A percentile compares a stretch with the other conserved stretches of the same genome.
Conservation (phyloP, 2,113 vertebrate genomes). For the Electrona antarctica region DNA sequence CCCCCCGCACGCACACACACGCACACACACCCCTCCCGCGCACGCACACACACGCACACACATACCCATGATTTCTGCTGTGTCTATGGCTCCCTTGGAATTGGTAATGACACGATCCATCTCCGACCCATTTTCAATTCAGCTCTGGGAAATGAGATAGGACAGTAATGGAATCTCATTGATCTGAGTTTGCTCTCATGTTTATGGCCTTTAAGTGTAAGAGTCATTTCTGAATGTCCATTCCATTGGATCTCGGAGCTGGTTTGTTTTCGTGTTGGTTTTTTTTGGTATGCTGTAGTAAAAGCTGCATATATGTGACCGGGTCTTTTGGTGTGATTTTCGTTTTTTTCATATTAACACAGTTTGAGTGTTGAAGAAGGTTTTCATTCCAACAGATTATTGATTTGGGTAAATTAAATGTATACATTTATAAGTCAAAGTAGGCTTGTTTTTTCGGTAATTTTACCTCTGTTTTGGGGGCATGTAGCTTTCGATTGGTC, state of each 20-base stretch:
- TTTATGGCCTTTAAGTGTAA: slow-evolving; percentile 72
- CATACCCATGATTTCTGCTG: slow-evolving; percentile 3
- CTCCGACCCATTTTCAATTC: slow-evolving; percentile 75
- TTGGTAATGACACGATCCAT: slow-evolving; percentile 78
- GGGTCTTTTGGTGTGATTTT: not conserved
- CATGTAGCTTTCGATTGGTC: too few species aligned
- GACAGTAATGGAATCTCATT: slow-evolving; percentile 80
- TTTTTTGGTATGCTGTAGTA: not conserved
- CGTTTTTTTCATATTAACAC: too few species aligned
- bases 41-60: slow-evolving; percentile 26
- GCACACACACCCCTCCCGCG: not conserved
- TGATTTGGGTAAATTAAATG: too few species aligned
- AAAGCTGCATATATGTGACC: slow-evolving; percentile 16
- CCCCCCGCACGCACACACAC: not conserved
- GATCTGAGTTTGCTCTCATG: slow-evolving; percentile 78
- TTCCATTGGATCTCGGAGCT: slow-evolving; percentile 38
- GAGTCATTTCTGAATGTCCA: slow-evolving; percentile 72
- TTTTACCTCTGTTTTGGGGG: too few species aligned
- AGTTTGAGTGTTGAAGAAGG: too few species aligned
- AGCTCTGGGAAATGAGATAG: slow-evolving; percentile 77
- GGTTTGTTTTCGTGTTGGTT: slow-evolving; percentile 8
- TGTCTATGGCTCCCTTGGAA: slow-evolving; percentile 59
- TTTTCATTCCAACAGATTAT: too few species aligned
- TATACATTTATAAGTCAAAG: too few species aligned
- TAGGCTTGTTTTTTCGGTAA: too few species aligned